phyloP scores from a whole-genome alignment of 2,113 vertebrate species.

The Atlantisia rogersi region DNA sequence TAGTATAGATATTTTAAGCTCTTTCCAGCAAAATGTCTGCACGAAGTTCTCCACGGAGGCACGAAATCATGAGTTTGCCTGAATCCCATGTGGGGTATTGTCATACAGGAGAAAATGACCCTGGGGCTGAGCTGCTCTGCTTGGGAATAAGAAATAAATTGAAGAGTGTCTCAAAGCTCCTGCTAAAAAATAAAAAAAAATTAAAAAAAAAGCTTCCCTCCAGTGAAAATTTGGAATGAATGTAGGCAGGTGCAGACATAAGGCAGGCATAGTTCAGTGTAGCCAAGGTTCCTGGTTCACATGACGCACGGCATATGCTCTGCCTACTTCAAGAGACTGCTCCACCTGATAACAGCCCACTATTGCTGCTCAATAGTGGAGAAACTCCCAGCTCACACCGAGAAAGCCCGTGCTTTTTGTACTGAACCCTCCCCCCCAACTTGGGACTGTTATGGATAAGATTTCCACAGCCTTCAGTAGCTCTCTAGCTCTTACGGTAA shows the following conservation, averaged over 20 bases:
- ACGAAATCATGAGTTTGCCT: not conserved
- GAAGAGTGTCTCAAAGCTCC: not conserved
- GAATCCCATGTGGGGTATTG: not conserved
- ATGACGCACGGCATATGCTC: not conserved
- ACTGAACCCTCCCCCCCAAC: not conserved
- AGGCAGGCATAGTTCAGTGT: not conserved
- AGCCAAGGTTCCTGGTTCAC: not conserved
- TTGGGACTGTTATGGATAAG: not conserved
- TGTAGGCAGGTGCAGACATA: not conserved
- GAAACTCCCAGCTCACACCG: not conserved
- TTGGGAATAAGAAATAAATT: constrained; percentile 1
- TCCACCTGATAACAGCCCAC: not conserved
- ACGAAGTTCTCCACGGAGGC: not conserved
- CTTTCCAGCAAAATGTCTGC: constrained; percentile 3
- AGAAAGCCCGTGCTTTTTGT: not conserved
- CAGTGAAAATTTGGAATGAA: not conserved
- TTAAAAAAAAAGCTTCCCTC: not conserved
- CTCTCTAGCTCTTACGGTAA: not conserved
- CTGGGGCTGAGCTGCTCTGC: not conserved
- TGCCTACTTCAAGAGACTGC: constrained; percentile 1
- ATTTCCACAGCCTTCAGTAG: not conserved
- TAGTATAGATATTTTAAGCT: constrained; percentile 2
- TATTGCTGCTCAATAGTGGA: not conserved
- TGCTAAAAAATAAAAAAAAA: not conserved
- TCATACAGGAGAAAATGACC: not conserved